Conservation (phyloP, 2,113 vertebrate genomes). For the Tiliqua scincoides region DNA sequence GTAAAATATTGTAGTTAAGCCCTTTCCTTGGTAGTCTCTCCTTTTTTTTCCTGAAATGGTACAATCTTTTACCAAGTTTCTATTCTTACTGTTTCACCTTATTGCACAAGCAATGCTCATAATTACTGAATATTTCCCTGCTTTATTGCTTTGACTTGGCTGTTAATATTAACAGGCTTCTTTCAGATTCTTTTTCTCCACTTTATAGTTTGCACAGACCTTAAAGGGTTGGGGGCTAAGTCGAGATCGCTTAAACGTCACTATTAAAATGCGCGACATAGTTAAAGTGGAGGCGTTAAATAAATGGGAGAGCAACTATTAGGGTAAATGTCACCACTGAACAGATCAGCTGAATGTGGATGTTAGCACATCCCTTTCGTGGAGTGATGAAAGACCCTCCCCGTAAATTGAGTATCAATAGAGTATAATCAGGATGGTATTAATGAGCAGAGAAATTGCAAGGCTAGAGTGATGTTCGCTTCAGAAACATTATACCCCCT, state of each 20-base stretch:
- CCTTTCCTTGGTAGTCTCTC: slow-evolving; percentile 60
- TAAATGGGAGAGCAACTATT: slow-evolving; percentile 61
- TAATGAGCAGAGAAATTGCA: slow-evolving; percentile 66
- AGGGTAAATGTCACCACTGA: slow-evolving; percentile 66
- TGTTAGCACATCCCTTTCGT: slow-evolving; percentile 60
- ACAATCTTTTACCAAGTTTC: slow-evolving; percentile 62
- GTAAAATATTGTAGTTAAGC: slow-evolving; percentile 1
- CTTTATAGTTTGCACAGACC: slow-evolving; percentile 36
- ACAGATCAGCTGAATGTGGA: slow-evolving; percentile 66
- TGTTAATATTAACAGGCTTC: slow-evolving; percentile 61
- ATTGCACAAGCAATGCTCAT: slow-evolving; percentile 39
- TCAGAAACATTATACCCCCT: slow-evolving; percentile 63
- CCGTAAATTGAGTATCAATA: slow-evolving; percentile 29
- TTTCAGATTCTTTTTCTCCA: slow-evolving; percentile 59
- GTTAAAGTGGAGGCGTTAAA: slow-evolving; percentile 64
- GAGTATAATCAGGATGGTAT: slow-evolving; percentile 66
- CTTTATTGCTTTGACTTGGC: slow-evolving; percentile 43
- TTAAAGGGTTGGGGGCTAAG: slow-evolving; percentile 58
- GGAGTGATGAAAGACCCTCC: slow-evolving; percentile 43
- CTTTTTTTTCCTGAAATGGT: slow-evolving; percentile 61
- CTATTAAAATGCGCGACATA: slow-evolving; percentile 66
- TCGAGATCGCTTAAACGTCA: slow-evolving; percentile 71
- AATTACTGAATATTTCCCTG: slow-evolving; percentile 55
- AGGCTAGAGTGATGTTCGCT: slow-evolving; percentile 68
- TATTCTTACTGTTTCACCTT: slow-evolving; percentile 27